Base-by-base conservation (phyloP, 64 coral and sea anemone genomes). In the Stichodactyla helianthus region DNA sequence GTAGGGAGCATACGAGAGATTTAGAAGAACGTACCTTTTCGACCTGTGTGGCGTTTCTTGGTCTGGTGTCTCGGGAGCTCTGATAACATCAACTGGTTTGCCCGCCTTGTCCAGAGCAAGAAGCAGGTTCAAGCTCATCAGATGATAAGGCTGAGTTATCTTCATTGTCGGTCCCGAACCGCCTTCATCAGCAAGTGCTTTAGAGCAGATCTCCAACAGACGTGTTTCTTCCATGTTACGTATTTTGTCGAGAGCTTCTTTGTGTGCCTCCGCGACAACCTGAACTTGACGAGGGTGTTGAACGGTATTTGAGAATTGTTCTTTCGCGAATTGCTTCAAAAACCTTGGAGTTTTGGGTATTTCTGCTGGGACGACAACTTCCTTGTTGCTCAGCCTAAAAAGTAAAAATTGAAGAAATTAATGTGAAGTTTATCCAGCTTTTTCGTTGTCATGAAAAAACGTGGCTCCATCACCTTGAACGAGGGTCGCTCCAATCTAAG, bases 111-210 rank as follows among this genome's bases (percentile, higher is more conserved):
- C 85, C 11, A 87, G 85, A 16, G 85, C 85, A 55, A 55, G 27
- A 8, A 87, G 85, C 7, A 87, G 56, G 52, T 87, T 79, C 86
- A 88, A 18, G 86, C 53, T 79, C 86, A 88, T 50, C 26, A 88
- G 54, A 59, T 88, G 86, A 27, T 59, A 88, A 31, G 86, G 71
- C 71, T 79, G 74, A 31, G 85, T 87, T 67, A 87, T 54, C 31
- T 87, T 6, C 11, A 27, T 28, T 18, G 70, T 77, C 85, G 13
- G 17, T 22, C 85, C 85, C 23, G 85, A 77, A 11, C 85, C 85
- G 10, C 64, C 85, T 52, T 22, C 68, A 51, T 15, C 18, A 61
- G 52, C 85, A 55, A 87, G 61, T n/a, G 85, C 67, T 28, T 77
- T 74, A 55, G 67, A 87, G 11, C 52, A 26, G 18, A 74, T 74